Evolutionary conservation across 2,797 vertebrate species (phyloP).

Genomic region (Ctenopoma kingsleyae): DNA sequence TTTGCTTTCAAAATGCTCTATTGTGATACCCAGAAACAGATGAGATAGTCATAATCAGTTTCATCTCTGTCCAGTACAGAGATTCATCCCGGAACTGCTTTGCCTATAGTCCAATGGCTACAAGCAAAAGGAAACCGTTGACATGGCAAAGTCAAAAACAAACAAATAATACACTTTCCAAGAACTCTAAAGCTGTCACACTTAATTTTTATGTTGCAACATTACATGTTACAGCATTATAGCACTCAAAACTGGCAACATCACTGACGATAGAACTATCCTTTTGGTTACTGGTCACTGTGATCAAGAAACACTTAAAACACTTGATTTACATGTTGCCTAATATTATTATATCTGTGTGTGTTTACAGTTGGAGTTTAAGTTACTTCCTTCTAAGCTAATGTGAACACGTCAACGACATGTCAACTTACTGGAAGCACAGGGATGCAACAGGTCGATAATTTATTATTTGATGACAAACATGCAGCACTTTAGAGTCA

Average conservation of each 20-base stretch:
- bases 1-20: not conserved
- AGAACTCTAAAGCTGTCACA: not conserved
- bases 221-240: not conserved
- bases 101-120: not conserved
- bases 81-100: slow-evolving; percentile 5
- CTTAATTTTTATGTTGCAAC: not conserved
- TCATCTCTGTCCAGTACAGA: not conserved
- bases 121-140: not conserved
- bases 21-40: not conserved
- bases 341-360: not conserved
- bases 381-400: not conserved
- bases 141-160: not conserved
- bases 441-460: not conserved
- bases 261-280: no score
- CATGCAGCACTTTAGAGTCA: not conserved
- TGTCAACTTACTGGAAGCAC: not conserved
- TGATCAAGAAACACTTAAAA: not conserved
- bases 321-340: not conserved
- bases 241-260: not conserved
- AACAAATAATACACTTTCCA: not conserved
- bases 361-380: not conserved
- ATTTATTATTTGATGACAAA: not conserved
- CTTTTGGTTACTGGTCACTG: no score
- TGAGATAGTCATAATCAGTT: not conserved
- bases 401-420: not conserved